Evolutionary conservation across 1,140 invertebrate genomes (phyloP).

Genomic region (Hydropsyche tenuis): DNA sequence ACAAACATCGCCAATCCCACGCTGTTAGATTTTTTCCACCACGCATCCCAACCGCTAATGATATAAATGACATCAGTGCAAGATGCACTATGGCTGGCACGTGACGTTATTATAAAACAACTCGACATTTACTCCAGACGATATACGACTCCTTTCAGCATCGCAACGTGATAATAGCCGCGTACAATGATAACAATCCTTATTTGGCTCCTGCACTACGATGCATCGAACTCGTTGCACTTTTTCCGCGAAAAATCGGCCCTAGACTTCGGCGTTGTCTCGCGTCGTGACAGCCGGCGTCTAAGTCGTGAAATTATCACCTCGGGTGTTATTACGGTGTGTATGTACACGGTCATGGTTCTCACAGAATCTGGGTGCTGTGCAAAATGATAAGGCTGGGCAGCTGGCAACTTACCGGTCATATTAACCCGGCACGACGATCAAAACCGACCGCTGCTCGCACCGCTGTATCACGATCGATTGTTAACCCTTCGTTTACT

Average conservation of each 20-base stretch:
- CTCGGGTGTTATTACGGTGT: background rate
- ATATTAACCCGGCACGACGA: conserved; percentile 4
- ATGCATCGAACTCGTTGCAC: no score
- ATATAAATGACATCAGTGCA: no score
- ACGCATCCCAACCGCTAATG: no score
- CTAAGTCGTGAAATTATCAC: conserved; percentile 20
- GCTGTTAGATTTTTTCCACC: no score
- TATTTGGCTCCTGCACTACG: no score
- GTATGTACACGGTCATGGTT: background rate
- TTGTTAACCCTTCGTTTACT: conserved; percentile 19
- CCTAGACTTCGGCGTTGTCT: background rate
- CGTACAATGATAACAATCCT: no score
- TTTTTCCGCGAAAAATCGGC: background rate
- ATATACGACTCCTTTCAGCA: no score
- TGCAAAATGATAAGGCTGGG: conserved; percentile 6
- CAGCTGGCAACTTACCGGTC: conserved; percentile 8
- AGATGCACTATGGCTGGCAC: no score
- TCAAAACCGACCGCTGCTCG: conserved; percentile 12
- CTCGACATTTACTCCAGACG: no score
- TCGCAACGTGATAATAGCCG: no score
- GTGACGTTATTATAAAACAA: no score
- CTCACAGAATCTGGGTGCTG: conserved; percentile 11
- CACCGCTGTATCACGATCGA: conserved; percentile 24
- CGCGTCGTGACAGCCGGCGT: background rate
- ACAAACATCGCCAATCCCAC: no score